Base-by-base conservation (phyloP, 2,797 vertebrate species). In the Cuniculus paca region DNA sequence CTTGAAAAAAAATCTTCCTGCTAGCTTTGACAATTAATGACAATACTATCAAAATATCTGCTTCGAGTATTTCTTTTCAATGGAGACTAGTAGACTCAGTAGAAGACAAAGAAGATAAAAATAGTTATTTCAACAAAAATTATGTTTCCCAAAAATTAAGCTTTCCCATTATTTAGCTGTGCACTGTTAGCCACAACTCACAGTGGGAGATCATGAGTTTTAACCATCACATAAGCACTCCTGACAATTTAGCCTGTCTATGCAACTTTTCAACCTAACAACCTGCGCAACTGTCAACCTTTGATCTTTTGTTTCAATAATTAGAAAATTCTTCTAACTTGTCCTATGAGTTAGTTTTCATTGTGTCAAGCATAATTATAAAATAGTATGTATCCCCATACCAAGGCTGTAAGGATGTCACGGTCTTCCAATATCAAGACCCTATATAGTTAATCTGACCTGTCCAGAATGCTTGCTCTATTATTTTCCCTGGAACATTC, bases 11-110 rank as follows among this genome's bases (percentile, higher is more conserved):
- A 58, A 9, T 65, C 28, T 94, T 92, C n/a, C 79, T 81, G 16
- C 26, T 65, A n/a, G 17, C 56, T 34, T 90, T 83, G 45, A 88
- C 1, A 70, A 34, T 74, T 52, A 89, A 8, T 84, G 17, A 94
- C 4, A 3, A 78, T 79, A 56, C 26, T 61, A n/a, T 20, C 45
- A 94, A 96, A 68, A 60, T 5, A 80, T 75, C 24, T 87, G 13
- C 13, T 92, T 92, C 88, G 50, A 52, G 42, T 94, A 52, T 94
- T 82, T 89, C 56, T 72, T 94, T 94, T 92, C 74, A 95, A 63
- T 50, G 19, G 68, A 79, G 16, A 70, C 39, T 31, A 3, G 7
- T 75, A 78, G 10, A 56, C 17, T 94, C 56, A 93, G 63, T 68
- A 14, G 28, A 77, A 89, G 26, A 86, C 26, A 91, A 50, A 84